Conservation (phyloP, 53 echinoderm and acorn worm genomes). For the Arbacia lixula region DNA sequence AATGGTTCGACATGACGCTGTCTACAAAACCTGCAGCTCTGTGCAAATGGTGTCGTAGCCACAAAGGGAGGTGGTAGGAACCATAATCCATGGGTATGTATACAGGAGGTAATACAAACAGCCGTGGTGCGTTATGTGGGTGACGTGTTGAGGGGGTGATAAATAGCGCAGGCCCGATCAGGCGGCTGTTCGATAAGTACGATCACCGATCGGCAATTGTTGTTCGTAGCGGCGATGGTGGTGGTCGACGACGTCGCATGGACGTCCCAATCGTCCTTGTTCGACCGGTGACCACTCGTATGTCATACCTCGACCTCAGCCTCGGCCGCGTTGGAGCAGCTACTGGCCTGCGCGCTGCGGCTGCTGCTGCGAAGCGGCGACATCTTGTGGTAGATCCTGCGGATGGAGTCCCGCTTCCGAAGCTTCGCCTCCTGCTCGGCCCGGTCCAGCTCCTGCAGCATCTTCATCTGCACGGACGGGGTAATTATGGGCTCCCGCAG, state of each 20-base stretch:
- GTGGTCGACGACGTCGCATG: slow-evolving; percentile 32
- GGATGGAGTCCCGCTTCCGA: slow-evolving; percentile 42
- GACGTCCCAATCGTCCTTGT: slow-evolving; percentile 15
- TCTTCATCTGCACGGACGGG: slow-evolving; percentile 48
- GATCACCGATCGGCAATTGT: slow-evolving; percentile 54
- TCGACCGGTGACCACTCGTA: slow-evolving; percentile 52
- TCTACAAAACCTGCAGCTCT: not conserved
- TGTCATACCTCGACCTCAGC: slow-evolving; percentile 43
- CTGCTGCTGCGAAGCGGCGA: slow-evolving; percentile 24
- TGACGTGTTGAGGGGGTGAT: slow-evolving; percentile 35
- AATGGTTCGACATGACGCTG: not conserved
- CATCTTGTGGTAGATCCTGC: slow-evolving; percentile 53
- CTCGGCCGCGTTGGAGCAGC: slow-evolving; percentile 1
- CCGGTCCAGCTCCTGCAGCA: slow-evolving; percentile 36
- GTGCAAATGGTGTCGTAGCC: too few relatives aligned
- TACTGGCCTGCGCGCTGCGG: slow-evolving; percentile 24
- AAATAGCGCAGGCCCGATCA: slow-evolving; percentile 39
- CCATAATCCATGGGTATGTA: not conserved
- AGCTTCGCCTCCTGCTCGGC: slow-evolving; percentile 50
- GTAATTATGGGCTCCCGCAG: slow-evolving; percentile 32
- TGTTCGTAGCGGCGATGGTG: slow-evolving; percentile 4
- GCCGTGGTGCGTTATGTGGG: not conserved
- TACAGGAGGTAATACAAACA: not conserved
- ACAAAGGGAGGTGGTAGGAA: too few relatives aligned
- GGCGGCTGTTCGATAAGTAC: slow-evolving; percentile 52